Evolutionary conservation across 2,888 invertebrate species (phyloP), one percentile per base, ranked within the genome.

Genomic region (Caenorhabditis doughertyi): DNA sequence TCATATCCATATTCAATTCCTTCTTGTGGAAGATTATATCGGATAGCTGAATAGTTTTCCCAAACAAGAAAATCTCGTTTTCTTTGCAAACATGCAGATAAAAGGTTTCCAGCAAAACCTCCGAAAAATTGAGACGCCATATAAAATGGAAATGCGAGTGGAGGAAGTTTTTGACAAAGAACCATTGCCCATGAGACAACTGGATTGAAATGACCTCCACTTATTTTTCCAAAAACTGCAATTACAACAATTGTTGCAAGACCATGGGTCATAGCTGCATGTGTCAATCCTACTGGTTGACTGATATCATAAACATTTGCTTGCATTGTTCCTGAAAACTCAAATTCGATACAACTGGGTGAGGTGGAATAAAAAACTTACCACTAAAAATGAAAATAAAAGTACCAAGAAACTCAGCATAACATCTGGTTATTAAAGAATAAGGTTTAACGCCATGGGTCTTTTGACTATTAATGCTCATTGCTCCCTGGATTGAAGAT

Each of bases 201-300:
- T 3, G 93, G 93, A 83, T 93, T 93, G 72, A 92, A 90, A 80
- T 92, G 92, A 3, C 92, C 92, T 1, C 93, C 93, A 85, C 92
- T 93, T 67, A 71, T 74, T 21, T 51, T 76, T 42, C 81, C 76
- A 35, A 81, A 81, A 2, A 67, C 65, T 2, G 81, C 76, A 49
- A 70, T 65, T 3, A 81, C 64, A 0, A 81, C 81, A 42, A 76
- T 71, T 0, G 71, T 76, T 11, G 81, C 76, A 8, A 81, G 32
- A 0, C 81, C 81, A 32, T 74, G 76, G 9, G 74, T 81, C 9
- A 81, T 35, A n/a, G 81, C 81, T 23, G 81, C 68, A 56, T 81
- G 81, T 5, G 76, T 64, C 1, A 81, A 67, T 23, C 81, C 81
- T 8, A 58, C 81, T 0, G 81, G 74, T 25, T 74, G 76, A 42